Base-by-base conservation (phyloP, 2,888 invertebrate species). In the Hydriomena furcata region DNA sequence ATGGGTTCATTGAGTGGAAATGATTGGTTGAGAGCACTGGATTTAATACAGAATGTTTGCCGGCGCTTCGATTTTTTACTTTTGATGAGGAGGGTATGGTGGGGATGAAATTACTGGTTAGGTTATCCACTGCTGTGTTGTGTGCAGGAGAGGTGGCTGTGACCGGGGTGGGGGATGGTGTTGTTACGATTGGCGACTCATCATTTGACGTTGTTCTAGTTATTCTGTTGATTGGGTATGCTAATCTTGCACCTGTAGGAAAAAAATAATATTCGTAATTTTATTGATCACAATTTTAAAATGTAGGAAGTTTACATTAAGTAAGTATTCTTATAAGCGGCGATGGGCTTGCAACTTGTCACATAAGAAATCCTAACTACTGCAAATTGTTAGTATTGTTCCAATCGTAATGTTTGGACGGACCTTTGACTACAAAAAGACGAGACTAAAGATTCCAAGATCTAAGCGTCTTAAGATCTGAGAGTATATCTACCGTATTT, bases 1-100 rank as follows among this genome's bases (percentile, higher is more conserved):
- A 66, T 41, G 84, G 84, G 32, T 84, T 83, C 53, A 88, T 66
- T 10, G 68, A 50, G 55, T 84, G 82, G 45, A 75, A 90, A 63
- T 75, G 80, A 46, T 70, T 78, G 4, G 76, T 64, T 41, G 76
- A 68, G 21, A 73, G 59, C 24, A 80, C 55, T 17, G 60, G 69
- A 60, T 76, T 86, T 7, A 59, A 60, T 37, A 55, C 66, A 24
- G 70, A 53, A 28, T 66, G 41, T 41, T 58, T 66, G 40, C 47
- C 5, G 4, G 46, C 10, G 31, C 24, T 64, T 55, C 61, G 62
- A 5, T 60, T 61, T 59, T 71, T 82, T 11, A 64, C 21, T 60
- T 71, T 80, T n/a, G 79, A 76, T 41, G 79, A 68, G 17, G 78
- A 64, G 10, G 79, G 73, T 30, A 69, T 64, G 41, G 68, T 61